phyloP scores from a whole-genome alignment of 2,113 vertebrate species.

The Acanthisitta chloris region DNA sequence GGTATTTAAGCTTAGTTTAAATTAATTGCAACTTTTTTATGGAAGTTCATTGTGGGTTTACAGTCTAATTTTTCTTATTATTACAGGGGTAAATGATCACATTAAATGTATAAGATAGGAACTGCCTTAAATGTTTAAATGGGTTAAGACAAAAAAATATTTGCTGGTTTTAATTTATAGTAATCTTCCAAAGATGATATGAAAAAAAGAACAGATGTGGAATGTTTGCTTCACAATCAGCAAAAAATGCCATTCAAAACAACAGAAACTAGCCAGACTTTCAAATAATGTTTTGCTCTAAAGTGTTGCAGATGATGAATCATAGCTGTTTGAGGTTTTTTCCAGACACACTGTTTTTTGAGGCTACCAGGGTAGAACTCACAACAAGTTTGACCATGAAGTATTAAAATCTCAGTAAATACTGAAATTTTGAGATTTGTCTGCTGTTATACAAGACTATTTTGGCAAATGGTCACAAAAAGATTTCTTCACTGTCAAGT shows the following conservation, averaged over 20 bases:
- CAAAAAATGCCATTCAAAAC: not conserved
- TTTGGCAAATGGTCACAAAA: not conserved
- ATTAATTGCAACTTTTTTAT: not conserved
- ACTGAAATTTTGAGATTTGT: not conserved
- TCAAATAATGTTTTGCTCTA: accelerated
- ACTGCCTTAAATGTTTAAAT: not conserved
- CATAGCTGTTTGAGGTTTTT: not conserved
- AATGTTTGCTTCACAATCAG: not conserved
- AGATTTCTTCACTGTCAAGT: not conserved
- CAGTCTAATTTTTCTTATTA: not conserved
- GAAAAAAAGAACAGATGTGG: not conserved
- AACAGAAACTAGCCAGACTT: not conserved
- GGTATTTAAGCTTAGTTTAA: not conserved
- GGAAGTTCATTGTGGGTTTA: not conserved
- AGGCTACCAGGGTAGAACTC: not conserved
- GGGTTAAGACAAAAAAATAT: not conserved
- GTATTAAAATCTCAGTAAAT: not conserved
- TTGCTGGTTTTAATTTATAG: not conserved
- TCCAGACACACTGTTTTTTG: not conserved
- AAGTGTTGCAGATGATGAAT: not conserved
- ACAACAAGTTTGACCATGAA: not conserved
- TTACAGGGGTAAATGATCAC: not conserved
- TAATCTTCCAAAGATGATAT: not conserved
- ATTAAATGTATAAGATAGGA: not conserved
- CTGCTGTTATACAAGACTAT: not conserved